Conservation (phyloP, 2,113 vertebrate genomes). For the Beaufortia kweichowensis region DNA sequence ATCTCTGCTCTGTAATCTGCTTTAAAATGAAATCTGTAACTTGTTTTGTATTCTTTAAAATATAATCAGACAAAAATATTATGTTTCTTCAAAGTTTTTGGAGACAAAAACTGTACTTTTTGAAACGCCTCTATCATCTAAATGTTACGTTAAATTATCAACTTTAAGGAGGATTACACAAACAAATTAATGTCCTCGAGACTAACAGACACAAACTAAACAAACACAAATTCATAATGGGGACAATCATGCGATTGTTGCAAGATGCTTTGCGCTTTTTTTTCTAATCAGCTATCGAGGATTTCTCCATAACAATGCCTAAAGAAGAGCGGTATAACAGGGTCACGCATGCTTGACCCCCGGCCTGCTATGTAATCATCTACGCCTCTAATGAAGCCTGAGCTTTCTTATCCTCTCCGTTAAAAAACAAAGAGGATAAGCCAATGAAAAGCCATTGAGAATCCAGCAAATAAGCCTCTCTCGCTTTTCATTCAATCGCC, state of each 20-base stretch:
- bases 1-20: too few species aligned
- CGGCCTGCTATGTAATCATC: constrained; percentile 37
- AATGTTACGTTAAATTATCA: too few species aligned
- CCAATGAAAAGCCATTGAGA: constrained; percentile 43
- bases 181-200: too few species aligned
- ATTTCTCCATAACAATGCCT: constrained; percentile 6
- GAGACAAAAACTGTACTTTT: too few species aligned
- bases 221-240: too few species aligned
- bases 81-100: too few species aligned
- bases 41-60: too few species aligned
- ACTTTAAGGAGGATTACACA: too few species aligned
- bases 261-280: not conserved
- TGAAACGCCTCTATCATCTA: too few species aligned
- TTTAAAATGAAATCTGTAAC: too few species aligned
- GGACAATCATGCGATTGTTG: not conserved
- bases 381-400: constrained; percentile 50
- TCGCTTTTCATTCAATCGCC: not conserved
- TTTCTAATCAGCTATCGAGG: constrained; percentile 4
- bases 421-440: constrained; percentile 36
- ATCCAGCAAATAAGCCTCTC: constrained; percentile 11
- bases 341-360: constrained; percentile 29
- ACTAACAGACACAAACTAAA: too few species aligned
- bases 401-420: constrained; percentile 35
- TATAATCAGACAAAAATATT: too few species aligned
- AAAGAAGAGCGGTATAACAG: not conserved